These are phyloP conservation scores for Melanotaenia trifasciata DNA, from an alignment of 2,797 vertebrate genomes.

Conservation along the genomic window DNA sequence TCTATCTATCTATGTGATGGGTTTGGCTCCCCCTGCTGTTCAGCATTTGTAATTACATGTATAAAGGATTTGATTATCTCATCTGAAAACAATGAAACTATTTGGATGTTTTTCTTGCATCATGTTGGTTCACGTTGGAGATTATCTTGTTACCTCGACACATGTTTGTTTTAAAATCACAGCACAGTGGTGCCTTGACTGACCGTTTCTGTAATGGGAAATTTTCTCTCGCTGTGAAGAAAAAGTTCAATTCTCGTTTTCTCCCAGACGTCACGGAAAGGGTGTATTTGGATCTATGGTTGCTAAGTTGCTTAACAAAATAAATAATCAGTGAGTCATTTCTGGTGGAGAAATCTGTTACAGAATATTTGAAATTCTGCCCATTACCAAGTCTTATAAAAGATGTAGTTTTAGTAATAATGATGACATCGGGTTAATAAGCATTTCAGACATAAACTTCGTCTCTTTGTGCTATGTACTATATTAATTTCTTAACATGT, in stretches of 20 bases:
- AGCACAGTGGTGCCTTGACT: conserved; percentile 36
- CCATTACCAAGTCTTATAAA: background rate
- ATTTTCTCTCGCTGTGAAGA: background rate
- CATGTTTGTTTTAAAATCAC: background rate
- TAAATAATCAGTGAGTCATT: conserved; percentile 27
- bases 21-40: conserved; percentile 62
- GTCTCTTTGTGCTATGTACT: rapidly evolving
- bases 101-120: conserved; percentile 1
- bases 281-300: conserved; percentile 42
- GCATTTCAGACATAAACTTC: background rate
- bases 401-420: background rate
- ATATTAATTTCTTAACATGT: background rate
- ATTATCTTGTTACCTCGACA: background rate
- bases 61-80: background rate
- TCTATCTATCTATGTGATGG: conserved; percentile 1
- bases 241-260: background rate
- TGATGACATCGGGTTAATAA: background rate
- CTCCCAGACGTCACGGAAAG: conserved; percentile 32
- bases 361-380: background rate
- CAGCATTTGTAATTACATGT: conserved; percentile 27
- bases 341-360: background rate
- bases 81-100: conserved; percentile 9
- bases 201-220: background rate
- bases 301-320: conserved; percentile 51
- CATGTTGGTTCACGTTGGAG: conserved; percentile 1